A percentile compares a stretch with the other conserved stretches of the same genome.
These are phyloP conservation scores for Euphonia xanthogaster DNA, from an alignment of 2,797 vertebrate species.

Conservation along the genomic window DNA sequence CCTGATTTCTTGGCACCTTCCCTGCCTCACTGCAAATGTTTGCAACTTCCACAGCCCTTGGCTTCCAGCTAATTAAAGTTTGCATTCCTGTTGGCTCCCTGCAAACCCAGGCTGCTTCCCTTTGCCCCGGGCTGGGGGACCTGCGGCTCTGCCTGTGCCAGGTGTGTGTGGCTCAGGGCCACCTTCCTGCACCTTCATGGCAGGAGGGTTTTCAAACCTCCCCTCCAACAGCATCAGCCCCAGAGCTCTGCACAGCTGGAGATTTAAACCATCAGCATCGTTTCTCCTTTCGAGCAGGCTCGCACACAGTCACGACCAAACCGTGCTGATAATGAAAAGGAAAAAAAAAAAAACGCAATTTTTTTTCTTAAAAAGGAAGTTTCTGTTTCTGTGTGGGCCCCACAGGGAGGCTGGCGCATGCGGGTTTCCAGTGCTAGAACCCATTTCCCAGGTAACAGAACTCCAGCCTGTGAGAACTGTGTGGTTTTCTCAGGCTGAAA, in stretches of 20 bases:
- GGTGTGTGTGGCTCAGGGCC: not conserved
- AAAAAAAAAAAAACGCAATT: not conserved
- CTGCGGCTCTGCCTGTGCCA: not conserved
- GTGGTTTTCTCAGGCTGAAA: slow-evolving; percentile 49
- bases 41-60: not conserved
- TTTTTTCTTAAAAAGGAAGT: slow-evolving; percentile 50
- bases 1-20: not conserved
- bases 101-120: not conserved
- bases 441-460: slow-evolving; percentile 49
- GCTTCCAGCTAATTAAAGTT: slow-evolving; percentile 8
- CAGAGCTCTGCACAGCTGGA: not conserved
- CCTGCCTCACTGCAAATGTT: not conserved
- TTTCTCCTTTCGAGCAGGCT: not conserved
- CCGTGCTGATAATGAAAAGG: not conserved
- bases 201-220: not conserved
- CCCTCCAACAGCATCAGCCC: not conserved
- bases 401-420: not conserved
- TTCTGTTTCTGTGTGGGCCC: slow-evolving; percentile 31
- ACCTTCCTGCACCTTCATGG: not conserved
- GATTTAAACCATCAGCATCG: not conserved
- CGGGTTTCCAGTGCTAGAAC: not conserved
- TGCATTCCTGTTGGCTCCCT: not conserved
- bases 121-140: not conserved
- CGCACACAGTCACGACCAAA: not conserved
- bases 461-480: slow-evolving; percentile 9